Percentiles rank a stretch among this genome's conserved stretches.
phyloP scores from a whole-genome alignment of 2,113 vertebrate species.

The Phodopus roborovskii region DNA sequence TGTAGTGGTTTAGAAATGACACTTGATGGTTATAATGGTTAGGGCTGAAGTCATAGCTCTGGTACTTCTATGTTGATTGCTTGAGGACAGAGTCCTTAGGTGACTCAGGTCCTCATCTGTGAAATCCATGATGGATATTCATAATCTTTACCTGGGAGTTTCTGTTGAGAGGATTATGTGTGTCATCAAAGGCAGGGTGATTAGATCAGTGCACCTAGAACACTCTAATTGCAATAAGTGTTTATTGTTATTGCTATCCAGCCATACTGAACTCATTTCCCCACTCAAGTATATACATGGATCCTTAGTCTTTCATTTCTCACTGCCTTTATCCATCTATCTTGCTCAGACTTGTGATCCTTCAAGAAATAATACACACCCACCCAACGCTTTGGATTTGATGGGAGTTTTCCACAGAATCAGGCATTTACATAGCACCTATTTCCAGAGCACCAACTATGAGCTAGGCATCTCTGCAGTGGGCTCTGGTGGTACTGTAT shows the following conservation, averaged over 20 bases:
- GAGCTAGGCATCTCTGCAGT: neutral
- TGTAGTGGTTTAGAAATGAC: neutral
- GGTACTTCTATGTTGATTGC: neutral
- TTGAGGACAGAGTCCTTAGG: neutral
- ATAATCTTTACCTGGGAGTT: neutral
- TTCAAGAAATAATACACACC: neutral
- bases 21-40: neutral
- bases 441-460: neutral
- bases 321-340: neutral
- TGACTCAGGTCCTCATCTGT: neutral
- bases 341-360: neutral
- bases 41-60: neutral
- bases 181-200: neutral
- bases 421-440: neutral
- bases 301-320: neutral
- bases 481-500: neutral
- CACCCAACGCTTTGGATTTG: neutral
- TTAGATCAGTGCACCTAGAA: too few species aligned
- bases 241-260: neutral
- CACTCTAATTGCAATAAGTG: accelerated
- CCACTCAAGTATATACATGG: neutral
- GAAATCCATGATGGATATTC: neutral
- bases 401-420: neutral
- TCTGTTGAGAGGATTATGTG: neutral
- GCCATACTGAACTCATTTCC: neutral